Percentiles rank a stretch among this genome's conserved stretches.
These are phyloP conservation scores for Diplazon laetatorius DNA, from an alignment of 2,888 invertebrate genomes.

Conservation along the genomic window DNA sequence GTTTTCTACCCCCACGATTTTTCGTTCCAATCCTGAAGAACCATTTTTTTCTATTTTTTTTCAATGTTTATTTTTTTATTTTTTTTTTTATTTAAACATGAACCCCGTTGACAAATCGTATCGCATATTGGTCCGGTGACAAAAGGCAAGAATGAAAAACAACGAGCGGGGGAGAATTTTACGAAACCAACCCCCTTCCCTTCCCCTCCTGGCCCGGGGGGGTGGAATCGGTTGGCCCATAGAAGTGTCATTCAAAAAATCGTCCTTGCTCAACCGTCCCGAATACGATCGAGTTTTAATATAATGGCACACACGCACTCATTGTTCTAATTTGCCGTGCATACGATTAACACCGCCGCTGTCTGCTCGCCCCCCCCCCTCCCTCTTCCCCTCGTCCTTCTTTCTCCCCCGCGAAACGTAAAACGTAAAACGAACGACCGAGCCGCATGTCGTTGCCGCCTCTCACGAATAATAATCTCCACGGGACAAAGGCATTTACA, in stretches of 20 bases:
- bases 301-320: conserved; percentile 79
- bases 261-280: conserved; percentile 73
- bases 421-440: conserved; percentile 53
- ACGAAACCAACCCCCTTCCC: no score
- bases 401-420: conserved; percentile 70
- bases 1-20: conserved; percentile 30
- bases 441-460: conserved; percentile 56
- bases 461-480: conserved; percentile 33
- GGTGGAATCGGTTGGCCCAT: conserved; percentile 66
- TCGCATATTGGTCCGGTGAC: conserved; percentile 45
- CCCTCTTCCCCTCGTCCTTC: conserved; percentile 47
- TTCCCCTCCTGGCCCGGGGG: conserved; percentile 58
- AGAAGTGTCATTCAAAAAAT: conserved; percentile 77
- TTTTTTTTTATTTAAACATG: no score
- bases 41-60: no score
- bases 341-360: conserved; percentile 80
- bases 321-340: conserved; percentile 82
- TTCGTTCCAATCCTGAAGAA: no score
- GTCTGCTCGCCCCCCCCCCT: no score
- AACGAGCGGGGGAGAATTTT: conserved; percentile 19
- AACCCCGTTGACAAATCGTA: conserved; percentile 33
- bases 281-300: conserved; percentile 60
- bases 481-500: conserved; percentile 24
- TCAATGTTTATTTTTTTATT: no score
- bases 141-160: conserved; percentile 36